A percentile compares a stretch with the other conserved stretches of the same genome.
phyloP scores from a whole-genome alignment of 2,113 vertebrate species.

The Aegypius monachus region DNA sequence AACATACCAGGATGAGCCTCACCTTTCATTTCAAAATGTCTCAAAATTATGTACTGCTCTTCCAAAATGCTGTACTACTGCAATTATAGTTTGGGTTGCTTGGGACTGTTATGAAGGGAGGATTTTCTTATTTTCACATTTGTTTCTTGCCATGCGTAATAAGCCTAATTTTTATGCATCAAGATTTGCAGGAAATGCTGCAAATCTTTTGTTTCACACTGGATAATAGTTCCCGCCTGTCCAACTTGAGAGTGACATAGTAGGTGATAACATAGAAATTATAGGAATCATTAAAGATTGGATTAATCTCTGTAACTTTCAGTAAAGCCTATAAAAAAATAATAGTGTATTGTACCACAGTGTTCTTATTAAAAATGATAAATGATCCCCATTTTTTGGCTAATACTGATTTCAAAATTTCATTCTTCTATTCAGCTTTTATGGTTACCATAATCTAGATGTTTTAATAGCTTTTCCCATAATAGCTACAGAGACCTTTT shows the following conservation, averaged over 20 bases:
- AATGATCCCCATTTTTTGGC: not conserved
- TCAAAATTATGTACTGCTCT: not conserved
- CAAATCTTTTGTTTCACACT: not conserved
- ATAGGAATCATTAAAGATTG: not conserved
- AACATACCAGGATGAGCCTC: not conserved
- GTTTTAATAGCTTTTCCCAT: slow-evolving; percentile 52
- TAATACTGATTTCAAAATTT: slow-evolving; percentile 37
- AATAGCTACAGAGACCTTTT: slow-evolving; percentile 19
- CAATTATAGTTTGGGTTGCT: not conserved
- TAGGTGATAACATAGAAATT: not conserved
- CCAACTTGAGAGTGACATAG: not conserved
- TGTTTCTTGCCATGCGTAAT: not conserved
- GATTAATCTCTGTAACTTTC: slow-evolving; percentile 29
- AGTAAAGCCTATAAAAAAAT: slow-evolving; percentile 14
- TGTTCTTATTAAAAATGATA: slow-evolving; percentile 42
- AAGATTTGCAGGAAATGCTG: not conserved
- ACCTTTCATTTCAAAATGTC: not conserved
- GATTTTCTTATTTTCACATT: not conserved
- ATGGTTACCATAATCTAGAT: slow-evolving; percentile 30
- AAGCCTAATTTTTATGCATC: not conserved
- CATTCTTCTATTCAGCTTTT: slow-evolving; percentile 27
- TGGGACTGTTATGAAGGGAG: not conserved
- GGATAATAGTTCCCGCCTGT: not conserved
- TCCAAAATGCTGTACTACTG: not conserved
- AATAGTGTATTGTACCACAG: not conserved